Percentiles rank a stretch among this genome's conserved stretches.
Conservation (phyloP, 2,113 vertebrate species). For the Macheiramphus alcinus region DNA sequence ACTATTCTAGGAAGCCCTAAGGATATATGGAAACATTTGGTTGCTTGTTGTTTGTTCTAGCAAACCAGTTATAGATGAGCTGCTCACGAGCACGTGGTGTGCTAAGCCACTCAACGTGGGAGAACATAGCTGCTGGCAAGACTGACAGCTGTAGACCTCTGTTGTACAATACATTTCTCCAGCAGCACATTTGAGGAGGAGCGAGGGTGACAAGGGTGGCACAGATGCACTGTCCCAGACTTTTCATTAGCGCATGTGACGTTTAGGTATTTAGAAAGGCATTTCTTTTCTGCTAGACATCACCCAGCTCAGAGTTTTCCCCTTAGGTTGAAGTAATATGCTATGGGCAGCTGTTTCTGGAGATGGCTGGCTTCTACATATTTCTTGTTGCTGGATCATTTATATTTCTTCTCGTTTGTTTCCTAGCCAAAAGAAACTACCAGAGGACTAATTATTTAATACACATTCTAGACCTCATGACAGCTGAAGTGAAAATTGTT, state of each 20-base stretch:
- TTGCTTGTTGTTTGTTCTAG: neutral
- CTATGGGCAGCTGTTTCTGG: neutral
- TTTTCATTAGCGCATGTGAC: neutral
- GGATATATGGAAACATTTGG: conserved; percentile 18
- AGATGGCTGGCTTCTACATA: neutral
- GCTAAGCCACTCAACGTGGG: neutral
- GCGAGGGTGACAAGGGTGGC: neutral
- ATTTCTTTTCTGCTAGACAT: neutral
- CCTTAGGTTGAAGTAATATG: neutral
- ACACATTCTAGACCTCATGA: neutral
- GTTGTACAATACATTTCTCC: neutral
- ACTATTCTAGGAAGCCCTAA: neutral
- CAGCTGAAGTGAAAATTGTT: conserved; percentile 46
- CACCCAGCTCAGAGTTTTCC: neutral
- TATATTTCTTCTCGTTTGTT: neutral
- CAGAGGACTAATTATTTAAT: conserved; percentile 49
- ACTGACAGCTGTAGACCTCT: neutral
- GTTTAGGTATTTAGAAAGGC: neutral
- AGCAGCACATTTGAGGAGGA: neutral
- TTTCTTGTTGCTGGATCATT: neutral
- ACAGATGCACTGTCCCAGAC: neutral
- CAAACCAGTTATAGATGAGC: neutral
- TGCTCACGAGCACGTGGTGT: neutral
- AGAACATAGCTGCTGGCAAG: neutral
- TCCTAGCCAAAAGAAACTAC: conserved; percentile 22